These are phyloP conservation scores for Whitmania pigra DNA, from an alignment of 1,140 invertebrate species.

Conservation along the genomic window DNA sequence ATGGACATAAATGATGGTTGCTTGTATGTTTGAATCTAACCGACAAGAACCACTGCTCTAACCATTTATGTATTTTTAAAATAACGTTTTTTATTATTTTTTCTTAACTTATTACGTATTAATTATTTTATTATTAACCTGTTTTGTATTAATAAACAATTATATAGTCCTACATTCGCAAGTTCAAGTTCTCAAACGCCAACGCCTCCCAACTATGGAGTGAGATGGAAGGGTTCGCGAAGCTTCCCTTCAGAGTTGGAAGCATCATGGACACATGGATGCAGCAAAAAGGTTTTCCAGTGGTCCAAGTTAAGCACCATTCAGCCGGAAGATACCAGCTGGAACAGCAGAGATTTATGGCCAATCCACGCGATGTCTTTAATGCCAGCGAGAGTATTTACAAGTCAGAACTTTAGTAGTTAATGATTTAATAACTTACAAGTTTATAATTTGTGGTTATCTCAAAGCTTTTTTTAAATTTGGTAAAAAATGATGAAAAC, in stretches of 20 bases:
- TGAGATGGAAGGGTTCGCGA: constrained; percentile 44
- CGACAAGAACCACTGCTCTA: no score
- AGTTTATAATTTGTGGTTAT: no score
- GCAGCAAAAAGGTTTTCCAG: constrained; percentile 38
- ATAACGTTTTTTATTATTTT: no score
- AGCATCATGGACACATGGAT: constrained; percentile 44
- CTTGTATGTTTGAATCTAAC: no score
- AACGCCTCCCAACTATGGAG: constrained; percentile 38
- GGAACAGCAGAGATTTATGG: constrained; percentile 36
- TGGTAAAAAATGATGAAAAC: no score
- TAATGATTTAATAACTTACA: no score
- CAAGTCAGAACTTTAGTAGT: constrained; percentile 6
- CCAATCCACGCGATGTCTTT: constrained; percentile 30
- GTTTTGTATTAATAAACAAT: constrained; percentile 3
- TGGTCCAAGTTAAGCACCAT: constrained; percentile 30
- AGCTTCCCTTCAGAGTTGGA: constrained; percentile 29
- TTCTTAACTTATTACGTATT: no score
- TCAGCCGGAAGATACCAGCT: constrained; percentile 29
- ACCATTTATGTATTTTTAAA: no score
- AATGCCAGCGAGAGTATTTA: constrained; percentile 24
- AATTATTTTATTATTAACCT: no score
- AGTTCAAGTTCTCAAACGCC: constrained; percentile 39
- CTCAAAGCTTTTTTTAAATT: no score
- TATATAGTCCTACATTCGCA: constrained; percentile 33
- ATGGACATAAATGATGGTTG: no score